phyloP scores from a whole-genome alignment of 1,140 invertebrate species.

The Drosophila obscura region DNA sequence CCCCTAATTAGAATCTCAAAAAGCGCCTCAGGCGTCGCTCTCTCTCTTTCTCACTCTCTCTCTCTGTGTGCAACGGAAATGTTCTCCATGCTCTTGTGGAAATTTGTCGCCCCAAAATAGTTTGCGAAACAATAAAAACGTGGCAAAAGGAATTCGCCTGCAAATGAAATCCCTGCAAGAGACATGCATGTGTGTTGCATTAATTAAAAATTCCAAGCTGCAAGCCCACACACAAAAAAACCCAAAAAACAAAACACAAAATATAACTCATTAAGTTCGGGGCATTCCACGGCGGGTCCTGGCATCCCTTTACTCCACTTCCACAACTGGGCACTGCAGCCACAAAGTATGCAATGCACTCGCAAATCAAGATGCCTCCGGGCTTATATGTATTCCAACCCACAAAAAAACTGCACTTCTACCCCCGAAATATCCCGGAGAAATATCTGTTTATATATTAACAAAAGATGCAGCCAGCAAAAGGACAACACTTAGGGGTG shows the following conservation, averaged over 20 bases:
- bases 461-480: constrained; percentile 17
- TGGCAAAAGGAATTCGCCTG: constrained; percentile 36
- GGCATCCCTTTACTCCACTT: too few relatives aligned
- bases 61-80: neutral
- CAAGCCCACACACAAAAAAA: constrained; percentile 36
- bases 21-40: constrained; percentile 25
- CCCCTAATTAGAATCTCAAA: constrained; percentile 44
- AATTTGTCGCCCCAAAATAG: constrained; percentile 47
- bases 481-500: constrained; percentile 16
- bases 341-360: constrained; percentile 81
- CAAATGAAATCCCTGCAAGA: constrained; percentile 57
- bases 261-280: constrained; percentile 72
- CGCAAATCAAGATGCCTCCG: constrained; percentile 79
- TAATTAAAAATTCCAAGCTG: constrained; percentile 77
- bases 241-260: constrained; percentile 37
- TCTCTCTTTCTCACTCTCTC: neutral
- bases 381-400: constrained; percentile 35
- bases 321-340: constrained; percentile 36
- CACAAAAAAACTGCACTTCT: constrained; percentile 60
- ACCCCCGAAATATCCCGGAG: constrained; percentile 19
- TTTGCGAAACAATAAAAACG: constrained; percentile 41
- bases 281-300: constrained; percentile 55
- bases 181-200: constrained; percentile 54
- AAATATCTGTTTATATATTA: constrained; percentile 14
- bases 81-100: constrained; percentile 34